Percentiles rank a stretch among this genome's conserved stretches.
These are phyloP conservation scores for Girardia tigrina DNA, from an alignment of 2,888 invertebrate species.

Conservation along the genomic window DNA sequence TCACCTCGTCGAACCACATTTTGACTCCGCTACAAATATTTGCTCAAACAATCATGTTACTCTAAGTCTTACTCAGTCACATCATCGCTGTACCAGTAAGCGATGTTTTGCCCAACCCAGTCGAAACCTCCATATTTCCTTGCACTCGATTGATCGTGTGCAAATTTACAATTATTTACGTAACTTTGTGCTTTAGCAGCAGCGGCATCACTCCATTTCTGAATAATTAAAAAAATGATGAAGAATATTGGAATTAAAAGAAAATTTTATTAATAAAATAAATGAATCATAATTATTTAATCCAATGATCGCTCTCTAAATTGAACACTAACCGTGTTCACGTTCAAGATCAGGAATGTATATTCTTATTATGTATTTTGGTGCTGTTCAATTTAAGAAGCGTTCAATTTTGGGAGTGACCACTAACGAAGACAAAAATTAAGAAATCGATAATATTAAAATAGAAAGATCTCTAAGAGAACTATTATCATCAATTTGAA, in stretches of 20 bases:
- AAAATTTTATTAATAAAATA: too few relatives aligned
- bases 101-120: constrained; percentile 28
- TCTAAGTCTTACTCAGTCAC: neutral
- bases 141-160: neutral
- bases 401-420: too few relatives aligned
- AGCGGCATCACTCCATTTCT: constrained; percentile 25
- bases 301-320: too few relatives aligned
- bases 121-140: constrained; percentile 24
- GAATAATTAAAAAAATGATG: neutral
- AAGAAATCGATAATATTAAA: too few relatives aligned
- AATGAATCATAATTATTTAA: too few relatives aligned
- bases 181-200: constrained; percentile 8
- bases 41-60: neutral
- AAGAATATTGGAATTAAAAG: neutral
- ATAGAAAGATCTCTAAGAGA: too few relatives aligned
- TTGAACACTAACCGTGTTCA: too few relatives aligned
- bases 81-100: constrained; percentile 18
- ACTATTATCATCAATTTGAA: too few relatives aligned
- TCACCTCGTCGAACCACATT: constrained; percentile 23
- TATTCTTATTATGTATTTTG: too few relatives aligned
- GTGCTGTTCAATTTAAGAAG: too few relatives aligned
- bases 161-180: neutral
- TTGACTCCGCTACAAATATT: neutral
- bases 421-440: too few relatives aligned
- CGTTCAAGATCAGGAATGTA: too few relatives aligned